These are phyloP conservation scores for Scomber colias DNA, from an alignment of 2,113 vertebrate species.

Conservation along the genomic window DNA sequence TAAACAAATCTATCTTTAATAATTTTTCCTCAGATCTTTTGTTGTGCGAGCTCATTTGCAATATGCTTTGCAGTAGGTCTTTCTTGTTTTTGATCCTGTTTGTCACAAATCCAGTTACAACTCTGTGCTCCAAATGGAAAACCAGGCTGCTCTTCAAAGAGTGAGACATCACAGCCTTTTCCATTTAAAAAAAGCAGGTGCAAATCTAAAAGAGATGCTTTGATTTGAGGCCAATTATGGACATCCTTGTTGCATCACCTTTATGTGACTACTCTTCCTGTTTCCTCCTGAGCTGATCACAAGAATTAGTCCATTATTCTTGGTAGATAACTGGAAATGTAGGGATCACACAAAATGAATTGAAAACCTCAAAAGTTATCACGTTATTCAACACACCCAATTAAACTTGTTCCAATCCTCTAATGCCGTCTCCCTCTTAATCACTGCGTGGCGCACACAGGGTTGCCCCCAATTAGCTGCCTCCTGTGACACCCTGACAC, in stretches of 20 bases:
- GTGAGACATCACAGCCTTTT: slow-evolving; percentile 62
- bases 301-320: slow-evolving; percentile 40
- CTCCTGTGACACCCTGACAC: slow-evolving; percentile 70
- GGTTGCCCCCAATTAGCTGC: slow-evolving; percentile 72
- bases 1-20: slow-evolving; percentile 47
- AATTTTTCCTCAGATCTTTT: slow-evolving; percentile 51
- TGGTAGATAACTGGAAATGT: slow-evolving; percentile 28
- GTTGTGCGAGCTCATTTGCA: slow-evolving; percentile 46
- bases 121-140: slow-evolving; percentile 41
- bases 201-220: slow-evolving; percentile 62
- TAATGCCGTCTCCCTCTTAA: slow-evolving; percentile 60
- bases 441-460: slow-evolving; percentile 40
- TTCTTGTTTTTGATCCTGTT: slow-evolving; percentile 54
- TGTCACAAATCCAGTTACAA: slow-evolving; percentile 56
- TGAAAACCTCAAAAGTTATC: slow-evolving; percentile 54
- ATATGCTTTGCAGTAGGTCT: slow-evolving; percentile 41
- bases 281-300: slow-evolving; percentile 27
- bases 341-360: slow-evolving; percentile 47
- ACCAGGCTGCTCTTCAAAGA: slow-evolving; percentile 66
- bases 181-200: slow-evolving; percentile 58
- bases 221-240: slow-evolving; percentile 61
- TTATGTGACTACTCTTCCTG: slow-evolving; percentile 16
- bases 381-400: slow-evolving; percentile 56
- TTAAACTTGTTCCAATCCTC: slow-evolving; percentile 60
- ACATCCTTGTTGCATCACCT: slow-evolving; percentile 46